These are phyloP conservation scores for Macrochelys suwanniensis DNA, from an alignment of 2,797 vertebrate species.

Conservation along the genomic window DNA sequence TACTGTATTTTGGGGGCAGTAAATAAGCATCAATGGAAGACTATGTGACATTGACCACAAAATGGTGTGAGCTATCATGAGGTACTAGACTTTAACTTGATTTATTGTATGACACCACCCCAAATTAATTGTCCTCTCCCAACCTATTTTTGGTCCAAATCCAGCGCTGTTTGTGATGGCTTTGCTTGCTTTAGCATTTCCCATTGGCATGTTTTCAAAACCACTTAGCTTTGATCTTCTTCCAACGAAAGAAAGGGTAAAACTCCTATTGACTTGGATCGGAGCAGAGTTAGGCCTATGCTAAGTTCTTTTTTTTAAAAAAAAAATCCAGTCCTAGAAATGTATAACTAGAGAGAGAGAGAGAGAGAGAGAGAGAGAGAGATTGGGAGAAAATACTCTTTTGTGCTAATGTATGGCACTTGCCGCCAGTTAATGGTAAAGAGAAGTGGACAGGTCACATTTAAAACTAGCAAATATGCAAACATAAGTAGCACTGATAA, in stretches of 20 bases:
- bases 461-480: slow-evolving; percentile 7
- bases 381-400: neutral
- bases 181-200: neutral
- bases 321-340: neutral
- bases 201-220: neutral
- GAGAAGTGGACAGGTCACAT: neutral
- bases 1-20: neutral
- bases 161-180: neutral
- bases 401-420: neutral
- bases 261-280: neutral
- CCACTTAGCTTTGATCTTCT: neutral
- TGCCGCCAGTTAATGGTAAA: neutral
- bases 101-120: fast-evolving
- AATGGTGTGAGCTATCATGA: neutral
- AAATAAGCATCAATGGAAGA: neutral
- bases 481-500: slow-evolving; percentile 28
- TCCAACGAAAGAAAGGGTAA: neutral
- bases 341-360: too few relatives aligned
- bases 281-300: neutral
- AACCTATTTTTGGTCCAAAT: neutral
- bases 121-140: neutral
- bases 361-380: too few relatives aligned
- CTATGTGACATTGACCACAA: neutral
- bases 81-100: fast-evolving
- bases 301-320: fast-evolving